Conservation (phyloP, 2,113 vertebrate genomes). For the Puntigrus tetrazona region DNA sequence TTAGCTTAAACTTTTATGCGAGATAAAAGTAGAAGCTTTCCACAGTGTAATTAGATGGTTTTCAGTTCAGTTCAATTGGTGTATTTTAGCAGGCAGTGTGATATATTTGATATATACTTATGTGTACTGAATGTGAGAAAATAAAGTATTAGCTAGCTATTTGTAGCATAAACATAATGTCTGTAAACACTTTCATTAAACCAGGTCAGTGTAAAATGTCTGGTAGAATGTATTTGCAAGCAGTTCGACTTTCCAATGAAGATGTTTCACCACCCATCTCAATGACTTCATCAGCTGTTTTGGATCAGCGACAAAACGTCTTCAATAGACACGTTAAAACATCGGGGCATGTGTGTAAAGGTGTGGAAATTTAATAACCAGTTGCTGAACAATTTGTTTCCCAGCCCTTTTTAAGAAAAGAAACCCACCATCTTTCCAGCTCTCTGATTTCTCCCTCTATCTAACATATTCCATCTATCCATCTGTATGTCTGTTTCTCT, state of each 20-base stretch:
- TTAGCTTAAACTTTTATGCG: not conserved
- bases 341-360: not conserved
- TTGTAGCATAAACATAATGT: not conserved
- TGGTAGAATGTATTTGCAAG: conserved; percentile 1
- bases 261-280: conserved; percentile 24
- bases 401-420: conserved; percentile 13
- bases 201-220: conserved; percentile 16
- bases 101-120: not conserved
- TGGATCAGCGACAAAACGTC: not conserved
- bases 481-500: conserved; percentile 51
- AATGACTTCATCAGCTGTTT: conserved; percentile 43
- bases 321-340: conserved; percentile 27
- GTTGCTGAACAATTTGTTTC: conserved; percentile 5
- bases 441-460: conserved; percentile 48
- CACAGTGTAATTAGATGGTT: not conserved
- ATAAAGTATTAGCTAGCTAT: not conserved
- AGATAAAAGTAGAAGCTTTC: not conserved
- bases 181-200: not conserved
- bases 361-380: conserved; percentile 16
- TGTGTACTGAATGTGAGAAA: not conserved
- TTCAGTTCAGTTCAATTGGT: not conserved
- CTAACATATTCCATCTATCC: conserved; percentile 13
- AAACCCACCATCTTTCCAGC: conserved; percentile 10
- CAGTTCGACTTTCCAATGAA: conserved; percentile 13
- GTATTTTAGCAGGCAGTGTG: not conserved